phyloP scores from a whole-genome alignment of 1,140 invertebrate genomes.

The Psix sp. region DNA sequence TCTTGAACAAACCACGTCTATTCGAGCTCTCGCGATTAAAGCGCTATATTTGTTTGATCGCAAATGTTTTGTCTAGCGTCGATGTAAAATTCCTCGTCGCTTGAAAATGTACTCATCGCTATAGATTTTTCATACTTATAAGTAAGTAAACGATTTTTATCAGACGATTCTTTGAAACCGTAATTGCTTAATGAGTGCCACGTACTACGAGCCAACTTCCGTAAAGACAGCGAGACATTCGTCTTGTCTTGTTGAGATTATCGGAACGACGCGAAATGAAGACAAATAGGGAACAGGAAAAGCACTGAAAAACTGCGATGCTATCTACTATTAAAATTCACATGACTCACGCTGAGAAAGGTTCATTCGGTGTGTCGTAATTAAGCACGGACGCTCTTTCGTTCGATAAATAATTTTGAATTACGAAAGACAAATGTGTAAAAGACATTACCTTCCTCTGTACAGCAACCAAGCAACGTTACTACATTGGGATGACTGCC shows the following conservation, averaged over 20 bases:
- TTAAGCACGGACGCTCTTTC: no score
- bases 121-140: conserved; percentile 20
- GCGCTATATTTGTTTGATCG: no score
- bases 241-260: conserved; percentile 58
- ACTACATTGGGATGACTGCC: conserved; percentile 92
- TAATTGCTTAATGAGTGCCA: conserved; percentile 55
- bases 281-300: conserved; percentile 23
- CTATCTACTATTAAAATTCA: conserved; percentile 43
- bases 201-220: conserved; percentile 59
- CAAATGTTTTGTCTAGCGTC: no score
- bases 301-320: conserved; percentile 36
- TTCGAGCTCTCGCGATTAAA: no score
- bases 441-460: conserved; percentile 87
- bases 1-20: no score
- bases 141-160: conserved; percentile 59
- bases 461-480: conserved; percentile 89
- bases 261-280: conserved; percentile 29
- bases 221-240: conserved; percentile 41
- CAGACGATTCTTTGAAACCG: conserved; percentile 53
- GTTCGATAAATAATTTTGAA: no score
- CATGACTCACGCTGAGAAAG: conserved; percentile 44
- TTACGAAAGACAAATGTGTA: no score
- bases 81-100: not conserved
- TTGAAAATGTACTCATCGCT: not conserved
- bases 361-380: no score